These are phyloP conservation scores for Cotesia vestalis DNA, from an alignment of 1,140 invertebrate genomes.

Conservation along the genomic window DNA sequence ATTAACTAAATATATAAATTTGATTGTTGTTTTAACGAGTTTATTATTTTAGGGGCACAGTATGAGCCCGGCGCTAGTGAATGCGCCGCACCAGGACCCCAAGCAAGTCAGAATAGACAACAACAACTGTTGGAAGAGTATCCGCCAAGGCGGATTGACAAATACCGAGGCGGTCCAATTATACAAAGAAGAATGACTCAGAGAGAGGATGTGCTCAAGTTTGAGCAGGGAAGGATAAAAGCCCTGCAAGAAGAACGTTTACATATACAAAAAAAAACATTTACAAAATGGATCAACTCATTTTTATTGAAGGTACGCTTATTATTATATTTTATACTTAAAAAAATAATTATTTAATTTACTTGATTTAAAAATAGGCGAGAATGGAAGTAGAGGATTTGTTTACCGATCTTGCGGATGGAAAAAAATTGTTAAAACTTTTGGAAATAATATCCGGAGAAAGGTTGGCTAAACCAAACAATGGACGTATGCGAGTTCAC, in stretches of 20 bases:
- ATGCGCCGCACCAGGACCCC: constrained; percentile 55
- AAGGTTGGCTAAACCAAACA: constrained; percentile 95
- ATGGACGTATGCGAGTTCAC: constrained; percentile 96
- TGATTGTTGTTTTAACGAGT: not conserved
- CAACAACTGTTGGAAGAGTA: constrained; percentile 36
- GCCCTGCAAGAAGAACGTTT: constrained; percentile 95
- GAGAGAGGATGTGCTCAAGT: constrained; percentile 90
- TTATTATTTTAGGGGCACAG: constrained; percentile 69
- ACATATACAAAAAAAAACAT: constrained; percentile 99
- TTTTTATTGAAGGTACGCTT: constrained; percentile 90
- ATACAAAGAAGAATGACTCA: constrained; percentile 82
- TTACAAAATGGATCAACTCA: constrained; percentile 99
- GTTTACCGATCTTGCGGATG: constrained; percentile 95
- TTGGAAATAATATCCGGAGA: constrained; percentile 99
- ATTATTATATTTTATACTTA: constrained; percentile 8
- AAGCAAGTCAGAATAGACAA: constrained; percentile 43
- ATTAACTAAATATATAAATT: constrained; percentile 1
- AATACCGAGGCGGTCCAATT: constrained; percentile 48
- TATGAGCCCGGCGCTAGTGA: constrained; percentile 76
- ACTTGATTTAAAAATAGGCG: constrained; percentile 68
- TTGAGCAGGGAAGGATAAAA: constrained; percentile 95
- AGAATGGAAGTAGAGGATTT: constrained; percentile 97
- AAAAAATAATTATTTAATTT: constrained; percentile 1
- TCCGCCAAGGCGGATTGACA: constrained; percentile 44
- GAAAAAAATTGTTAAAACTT: constrained; percentile 93